A percentile compares a stretch with the other conserved stretches of the same genome.
Conservation (phyloP, 2,113 vertebrate species). For the Chaetodon trifascialis region DNA sequence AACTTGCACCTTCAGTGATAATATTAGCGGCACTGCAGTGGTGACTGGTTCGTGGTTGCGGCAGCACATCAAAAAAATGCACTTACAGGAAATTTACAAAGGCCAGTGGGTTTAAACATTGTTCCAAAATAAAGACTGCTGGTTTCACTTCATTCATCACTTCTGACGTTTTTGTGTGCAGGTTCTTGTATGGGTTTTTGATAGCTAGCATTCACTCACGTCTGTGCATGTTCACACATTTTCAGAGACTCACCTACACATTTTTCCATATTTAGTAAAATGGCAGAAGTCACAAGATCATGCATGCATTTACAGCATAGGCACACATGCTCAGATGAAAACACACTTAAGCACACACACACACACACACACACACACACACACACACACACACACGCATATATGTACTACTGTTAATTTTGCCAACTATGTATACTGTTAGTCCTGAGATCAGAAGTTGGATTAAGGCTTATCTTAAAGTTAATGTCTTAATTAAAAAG, state of each 20-base stretch:
- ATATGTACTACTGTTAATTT: background rate
- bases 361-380: too few species aligned
- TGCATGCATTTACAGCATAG: background rate
- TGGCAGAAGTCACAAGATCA: background rate
- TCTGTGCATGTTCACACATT: background rate
- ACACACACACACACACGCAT: too few species aligned
- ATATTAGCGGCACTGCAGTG: background rate
- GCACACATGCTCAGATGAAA: background rate
- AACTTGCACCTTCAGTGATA: background rate
- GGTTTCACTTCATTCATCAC: background rate
- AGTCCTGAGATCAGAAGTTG: too few species aligned
- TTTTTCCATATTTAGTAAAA: background rate
- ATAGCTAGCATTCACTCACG: too few species aligned
- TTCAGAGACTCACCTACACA: background rate
- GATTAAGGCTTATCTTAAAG: too few species aligned
- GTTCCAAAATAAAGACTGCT: background rate
- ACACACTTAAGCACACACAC: background rate
- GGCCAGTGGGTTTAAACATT: background rate
- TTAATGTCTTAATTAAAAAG: too few species aligned
- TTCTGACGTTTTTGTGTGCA: background rate
- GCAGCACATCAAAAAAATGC: background rate
- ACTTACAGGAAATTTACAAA: slow-evolving; percentile 29
- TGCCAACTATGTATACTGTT: too few species aligned
- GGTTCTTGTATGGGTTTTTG: background rate
- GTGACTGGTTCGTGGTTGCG: background rate